Conservation (phyloP, 1,140 invertebrate genomes). For the Drosophila teissieri region DNA sequence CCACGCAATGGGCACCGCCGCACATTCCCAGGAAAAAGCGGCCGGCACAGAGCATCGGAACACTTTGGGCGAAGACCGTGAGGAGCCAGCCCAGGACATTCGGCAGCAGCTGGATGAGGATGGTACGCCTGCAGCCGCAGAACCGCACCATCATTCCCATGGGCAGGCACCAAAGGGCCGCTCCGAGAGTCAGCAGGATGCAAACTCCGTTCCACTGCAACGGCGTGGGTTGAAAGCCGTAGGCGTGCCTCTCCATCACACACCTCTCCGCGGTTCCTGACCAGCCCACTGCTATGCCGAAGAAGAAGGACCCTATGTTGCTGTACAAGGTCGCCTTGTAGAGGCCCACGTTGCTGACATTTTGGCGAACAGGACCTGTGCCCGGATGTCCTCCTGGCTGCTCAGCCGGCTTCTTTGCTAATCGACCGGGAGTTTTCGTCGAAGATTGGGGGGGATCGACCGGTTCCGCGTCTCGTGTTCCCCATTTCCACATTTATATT, state of each 20-base stretch:
- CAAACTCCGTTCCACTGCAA: conserved; percentile 43
- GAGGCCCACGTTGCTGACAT: conserved; percentile 20
- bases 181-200: conserved; percentile 71
- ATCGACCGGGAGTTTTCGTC: too few relatives aligned
- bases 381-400: neutral
- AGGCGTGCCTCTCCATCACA: conserved; percentile 73
- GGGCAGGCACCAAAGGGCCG: conserved; percentile 86
- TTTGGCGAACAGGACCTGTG: too few relatives aligned
- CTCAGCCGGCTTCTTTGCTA: neutral
- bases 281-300: conserved; percentile 88
- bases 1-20: conserved; percentile 89
- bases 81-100: conserved; percentile 88
- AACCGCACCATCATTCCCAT: conserved; percentile 88
- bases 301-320: conserved; percentile 86
- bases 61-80: conserved; percentile 86
- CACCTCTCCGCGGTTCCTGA: conserved; percentile 86
- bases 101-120: conserved; percentile 87
- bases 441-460: neutral
- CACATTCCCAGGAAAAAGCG: conserved; percentile 88
- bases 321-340: conserved; percentile 72
- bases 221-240: conserved; percentile 57
- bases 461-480: neutral
- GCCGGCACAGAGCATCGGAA: conserved; percentile 87
- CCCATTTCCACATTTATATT: neutral
- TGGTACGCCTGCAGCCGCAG: conserved; percentile 88